Conservation (phyloP, 2,888 invertebrate species). For the Drosophila mimica region DNA sequence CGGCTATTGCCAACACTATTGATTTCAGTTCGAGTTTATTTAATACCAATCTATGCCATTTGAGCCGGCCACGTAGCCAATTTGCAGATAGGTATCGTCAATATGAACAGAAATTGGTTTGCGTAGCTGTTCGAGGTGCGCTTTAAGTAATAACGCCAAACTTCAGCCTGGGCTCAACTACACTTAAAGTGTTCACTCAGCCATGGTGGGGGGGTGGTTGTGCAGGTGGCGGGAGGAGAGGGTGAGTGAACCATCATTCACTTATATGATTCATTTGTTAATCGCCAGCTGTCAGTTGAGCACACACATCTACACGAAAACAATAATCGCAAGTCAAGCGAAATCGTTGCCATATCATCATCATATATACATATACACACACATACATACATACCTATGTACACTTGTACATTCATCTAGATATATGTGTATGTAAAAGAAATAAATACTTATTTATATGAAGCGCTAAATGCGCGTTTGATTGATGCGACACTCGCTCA, state of each 20-base stretch:
- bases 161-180: conserved; percentile 24
- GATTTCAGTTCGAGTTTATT: conserved; percentile 62
- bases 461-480: conserved; percentile 76
- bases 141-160: conserved; percentile 35
- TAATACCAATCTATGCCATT: conserved; percentile 63
- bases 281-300: conserved; percentile 70
- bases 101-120: conserved; percentile 40
- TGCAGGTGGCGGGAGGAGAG: neutral
- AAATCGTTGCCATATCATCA: conserved; percentile 55
- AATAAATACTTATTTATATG: conserved; percentile 57
- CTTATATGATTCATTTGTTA: conserved; percentile 73
- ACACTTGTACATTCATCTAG: neutral
- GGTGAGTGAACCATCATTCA: conserved; percentile 57
- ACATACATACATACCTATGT: conserved; percentile 10
- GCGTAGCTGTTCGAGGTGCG: conserved; percentile 26
- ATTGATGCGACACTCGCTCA: conserved; percentile 78
- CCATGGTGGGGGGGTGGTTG: neutral
- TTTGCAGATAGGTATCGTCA: conserved; percentile 55
- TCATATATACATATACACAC: conserved; percentile 13
- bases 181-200: conserved; percentile 42
- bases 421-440: conserved; percentile 8
- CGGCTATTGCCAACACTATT: conserved; percentile 36
- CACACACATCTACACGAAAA: conserved; percentile 56
- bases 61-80: conserved; percentile 71
- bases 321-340: conserved; percentile 76